Evolutionary conservation across 2,797 vertebrate genomes (phyloP), one percentile per base, ranked within the genome.

Genomic region (Picus viridis): DNA sequence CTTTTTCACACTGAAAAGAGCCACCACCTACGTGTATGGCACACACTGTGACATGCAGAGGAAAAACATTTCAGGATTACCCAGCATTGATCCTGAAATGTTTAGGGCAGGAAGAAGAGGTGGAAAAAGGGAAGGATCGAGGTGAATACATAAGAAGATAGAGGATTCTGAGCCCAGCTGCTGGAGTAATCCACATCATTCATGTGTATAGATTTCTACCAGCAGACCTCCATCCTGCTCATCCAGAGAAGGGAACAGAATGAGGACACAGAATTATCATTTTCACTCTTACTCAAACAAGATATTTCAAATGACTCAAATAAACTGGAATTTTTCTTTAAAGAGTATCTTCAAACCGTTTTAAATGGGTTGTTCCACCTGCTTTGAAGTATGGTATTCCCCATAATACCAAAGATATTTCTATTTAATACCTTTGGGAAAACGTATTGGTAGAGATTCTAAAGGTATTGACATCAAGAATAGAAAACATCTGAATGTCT

Each of bases 361-460:
- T 75, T 47, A 89, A 86, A 87, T 43, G 23, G 7, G 2, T 27
- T 93, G 80, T 92, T 87, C 58, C 56, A 90, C 30, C 29, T 63
- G 77, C 92, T 94, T 93, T 75, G 70, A 89, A 93, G 41, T 30
- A 61, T 39, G 54, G 43, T 78, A 90, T 83, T 89, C 73, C 84
- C 83, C 85, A 14, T 65, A 68, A 95, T 81, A 61, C 58, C 77
- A 81, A 89, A 91, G 61, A 81, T 81, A 39, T 58, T 90, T 91
- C 69, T 93, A 87, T 85, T 92, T 94, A 90, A 85, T 87, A 73
- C 63, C 61, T 92, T 84, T 68, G 76, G 57, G 87, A 93, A 91
- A 94, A 65, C 24, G 87, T 67, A 69, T 63, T 71, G 27, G 39
- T 88, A 78, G 13, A 53, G n/a, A 63, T 89, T 88, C 73, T 81